Base-by-base conservation (phyloP, 2,797 vertebrate species). In the Thunnus albacares region DNA sequence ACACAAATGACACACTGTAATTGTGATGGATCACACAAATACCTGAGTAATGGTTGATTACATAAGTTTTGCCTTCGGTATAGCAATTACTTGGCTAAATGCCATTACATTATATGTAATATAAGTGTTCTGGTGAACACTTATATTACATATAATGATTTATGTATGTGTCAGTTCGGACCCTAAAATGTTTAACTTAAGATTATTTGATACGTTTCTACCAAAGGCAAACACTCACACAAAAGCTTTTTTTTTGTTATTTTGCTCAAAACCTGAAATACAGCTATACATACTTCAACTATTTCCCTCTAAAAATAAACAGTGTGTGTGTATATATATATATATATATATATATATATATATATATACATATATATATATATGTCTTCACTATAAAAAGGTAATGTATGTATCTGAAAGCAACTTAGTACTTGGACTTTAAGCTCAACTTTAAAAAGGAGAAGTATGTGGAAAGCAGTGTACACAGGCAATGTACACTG, bases 51-150 rank as follows among this genome's bases (percentile, higher is more conserved):
- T 52, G 24, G 5, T 1, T 45, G 24, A 24, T 41, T 22, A 6
- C 35, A 68, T 24, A 6, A 43, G 5, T 73, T 47, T 66, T 65
- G 49, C 70, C 52, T 65, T 3, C 10, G 38, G 77, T n/a, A 12
- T 5, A 3, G 3, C 12, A 18, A 9, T 69, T 14, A 28, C 14
- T 4, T 64, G 57, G 17, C 47, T 13, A 20, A 15, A 5, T 60
- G 22, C 47, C 52, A n/a, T 41, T 24, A 24, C 24, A 24, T 24
- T 24, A 24, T 24, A 24, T 24, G 24, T 24, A 24, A 24, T 24
- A 24, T 24, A 24, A 24, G 24, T 24, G 24, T 24, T 24, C 24
- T 24, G 11, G 1, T 11, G 17, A 43, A 14, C 20, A 24, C 6
- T 47, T 22, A 9, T 4, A 18, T 35, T 12, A 28, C 6, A 30